Percentiles rank a stretch among this genome's conserved stretches.
Conservation (phyloP, 2,113 vertebrate species). For the Maccullochella peelii region DNA sequence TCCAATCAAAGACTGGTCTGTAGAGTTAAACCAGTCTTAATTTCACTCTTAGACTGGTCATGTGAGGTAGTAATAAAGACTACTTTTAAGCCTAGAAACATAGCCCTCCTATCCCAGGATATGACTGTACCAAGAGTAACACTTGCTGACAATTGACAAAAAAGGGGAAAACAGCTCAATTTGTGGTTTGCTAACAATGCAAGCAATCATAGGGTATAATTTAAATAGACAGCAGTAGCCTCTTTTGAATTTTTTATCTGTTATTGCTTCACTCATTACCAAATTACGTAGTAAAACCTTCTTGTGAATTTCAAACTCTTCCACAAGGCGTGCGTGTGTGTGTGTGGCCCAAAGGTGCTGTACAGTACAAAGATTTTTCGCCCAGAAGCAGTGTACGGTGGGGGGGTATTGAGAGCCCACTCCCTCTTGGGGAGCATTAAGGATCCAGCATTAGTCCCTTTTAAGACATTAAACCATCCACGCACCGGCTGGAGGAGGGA, state of each 20-base stretch:
- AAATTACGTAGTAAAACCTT: constrained; percentile 6
- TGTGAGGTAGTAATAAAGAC: neutral
- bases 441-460: constrained; percentile 66
- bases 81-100: neutral
- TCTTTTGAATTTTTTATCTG: constrained; percentile 4
- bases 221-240: neutral
- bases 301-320: constrained; percentile 26
- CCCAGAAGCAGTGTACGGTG: constrained; percentile 41
- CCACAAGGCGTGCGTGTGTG: constrained; percentile 8
- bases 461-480: constrained; percentile 71
- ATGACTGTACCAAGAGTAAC: neutral
- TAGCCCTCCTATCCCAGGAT: neutral
- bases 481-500: constrained; percentile 28
- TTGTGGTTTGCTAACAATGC: constrained; percentile 21
- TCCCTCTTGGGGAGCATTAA: constrained; percentile 56
- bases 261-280: constrained; percentile 12
- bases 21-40: neutral
- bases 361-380: constrained; percentile 54
- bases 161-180: constrained; percentile 1
- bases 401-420: constrained; percentile 32
- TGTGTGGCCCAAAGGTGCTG: constrained; percentile 46
- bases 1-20: neutral
- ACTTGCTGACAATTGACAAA: constrained; percentile 6
- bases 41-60: neutral
- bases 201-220: constrained; percentile 3